These are phyloP conservation scores for Sarcophaga rosellei DNA, from an alignment of 2,888 invertebrate genomes.

Conservation along the genomic window DNA sequence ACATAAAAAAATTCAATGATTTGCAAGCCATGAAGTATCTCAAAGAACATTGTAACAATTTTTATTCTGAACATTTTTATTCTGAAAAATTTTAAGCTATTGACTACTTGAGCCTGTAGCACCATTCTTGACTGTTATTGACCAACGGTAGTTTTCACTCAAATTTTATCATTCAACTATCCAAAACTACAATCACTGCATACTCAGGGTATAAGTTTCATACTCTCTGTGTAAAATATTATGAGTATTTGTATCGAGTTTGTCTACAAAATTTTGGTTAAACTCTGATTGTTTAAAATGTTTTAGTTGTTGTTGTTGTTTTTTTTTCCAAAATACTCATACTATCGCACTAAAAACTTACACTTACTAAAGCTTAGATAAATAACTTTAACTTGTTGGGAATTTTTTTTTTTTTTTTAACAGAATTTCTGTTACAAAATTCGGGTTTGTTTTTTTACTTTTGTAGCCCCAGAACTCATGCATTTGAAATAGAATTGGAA, in stretches of 20 bases:
- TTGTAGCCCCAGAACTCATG: slow-evolving; percentile 24
- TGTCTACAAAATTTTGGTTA: slow-evolving; percentile 50
- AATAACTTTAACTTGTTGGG: slow-evolving; percentile 34
- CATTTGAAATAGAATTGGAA: slow-evolving; percentile 52
- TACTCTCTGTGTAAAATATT: background rate
- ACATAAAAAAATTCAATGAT: too few species aligned
- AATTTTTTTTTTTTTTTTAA: slow-evolving; percentile 7
- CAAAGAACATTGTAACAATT: too few species aligned
- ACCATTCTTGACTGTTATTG: background rate
- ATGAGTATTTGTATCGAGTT: slow-evolving; percentile 24
- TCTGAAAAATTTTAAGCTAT: too few species aligned
- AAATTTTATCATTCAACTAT: background rate
- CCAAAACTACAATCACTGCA: background rate
- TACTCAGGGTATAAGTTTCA: background rate
- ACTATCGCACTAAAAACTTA: background rate
- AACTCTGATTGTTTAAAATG: slow-evolving; percentile 46
- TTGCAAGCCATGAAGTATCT: too few species aligned
- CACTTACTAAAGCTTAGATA: slow-evolving; percentile 39
- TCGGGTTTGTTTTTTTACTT: background rate
- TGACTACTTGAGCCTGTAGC: background rate
- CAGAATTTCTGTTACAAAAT: background rate
- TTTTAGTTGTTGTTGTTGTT: background rate
- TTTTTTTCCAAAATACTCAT: background rate
- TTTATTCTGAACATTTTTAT: too few species aligned
- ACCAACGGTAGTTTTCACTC: background rate